A percentile compares a stretch with the other conserved stretches of the same genome.
Evolutionary conservation across 2,113 vertebrate species (phyloP).

Genomic region (Centrocercus urophasianus): DNA sequence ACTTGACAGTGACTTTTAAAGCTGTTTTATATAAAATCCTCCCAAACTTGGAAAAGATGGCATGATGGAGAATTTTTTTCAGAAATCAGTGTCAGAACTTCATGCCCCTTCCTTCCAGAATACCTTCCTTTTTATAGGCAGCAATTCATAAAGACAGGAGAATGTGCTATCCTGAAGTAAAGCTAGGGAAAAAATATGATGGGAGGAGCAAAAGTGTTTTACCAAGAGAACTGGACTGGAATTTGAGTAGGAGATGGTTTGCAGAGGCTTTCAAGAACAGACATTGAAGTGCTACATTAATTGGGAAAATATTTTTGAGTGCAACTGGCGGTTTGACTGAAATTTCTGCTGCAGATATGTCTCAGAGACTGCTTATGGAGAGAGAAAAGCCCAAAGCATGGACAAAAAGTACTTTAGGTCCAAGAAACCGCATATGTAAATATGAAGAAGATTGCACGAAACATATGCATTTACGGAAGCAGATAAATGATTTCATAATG

Average conservation of each 20-base stretch:
- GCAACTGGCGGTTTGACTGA: neutral
- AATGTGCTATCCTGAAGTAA: neutral
- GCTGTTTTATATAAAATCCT: constrained; percentile 49
- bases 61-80: neutral
- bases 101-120: neutral
- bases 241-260: neutral
- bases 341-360: neutral
- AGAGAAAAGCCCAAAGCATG: neutral
- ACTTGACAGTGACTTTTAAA: constrained; percentile 44
- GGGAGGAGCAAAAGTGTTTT: neutral
- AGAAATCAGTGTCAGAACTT: neutral
- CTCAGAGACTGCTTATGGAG: neutral
- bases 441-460: neutral
- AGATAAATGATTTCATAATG: neutral
- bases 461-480: neutral
- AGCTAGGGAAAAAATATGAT: neutral
- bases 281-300: neutral
- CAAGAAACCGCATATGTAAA: neutral
- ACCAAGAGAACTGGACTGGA: neutral
- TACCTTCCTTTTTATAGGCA: neutral
- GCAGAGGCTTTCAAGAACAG: neutral
- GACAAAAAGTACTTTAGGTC: neutral
- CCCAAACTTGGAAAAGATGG: neutral
- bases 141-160: neutral
- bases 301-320: neutral